These are phyloP conservation scores for Drosophila nigritarsus DNA, from an alignment of 2,888 invertebrate species.

Conservation along the genomic window DNA sequence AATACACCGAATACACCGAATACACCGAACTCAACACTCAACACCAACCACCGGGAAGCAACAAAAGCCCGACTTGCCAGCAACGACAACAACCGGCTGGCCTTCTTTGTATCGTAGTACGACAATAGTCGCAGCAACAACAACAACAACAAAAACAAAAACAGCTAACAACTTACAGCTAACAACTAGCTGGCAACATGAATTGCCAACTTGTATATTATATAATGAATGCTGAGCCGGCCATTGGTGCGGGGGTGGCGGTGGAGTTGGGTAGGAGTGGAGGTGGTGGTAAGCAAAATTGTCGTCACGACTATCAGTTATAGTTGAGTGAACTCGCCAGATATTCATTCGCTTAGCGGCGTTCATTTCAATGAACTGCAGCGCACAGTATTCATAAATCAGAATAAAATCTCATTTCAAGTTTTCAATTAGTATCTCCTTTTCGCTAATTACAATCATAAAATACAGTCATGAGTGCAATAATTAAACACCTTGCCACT, in stretches of 20 bases:
- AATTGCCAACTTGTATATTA: conserved; percentile 28
- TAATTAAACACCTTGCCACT: conserved; percentile 16
- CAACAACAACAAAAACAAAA: conserved; percentile 4
- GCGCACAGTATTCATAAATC: conserved; percentile 24
- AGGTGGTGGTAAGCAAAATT: conserved; percentile 33
- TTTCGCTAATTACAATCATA: conserved; percentile 21
- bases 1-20: conserved; percentile 16
- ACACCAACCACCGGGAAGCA: conserved; percentile 38
- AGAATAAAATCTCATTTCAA: conserved; percentile 6
- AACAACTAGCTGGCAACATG: conserved; percentile 17
- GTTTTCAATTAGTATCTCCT: background rate
- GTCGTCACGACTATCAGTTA: conserved; percentile 59
- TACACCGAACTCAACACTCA: background rate
- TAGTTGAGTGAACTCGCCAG: conserved; percentile 69
- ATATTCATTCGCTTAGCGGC: conserved; percentile 19
- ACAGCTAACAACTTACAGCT: background rate
- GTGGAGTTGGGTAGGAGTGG: conserved; percentile 19
- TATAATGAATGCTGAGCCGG: background rate
- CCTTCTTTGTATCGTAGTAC: conserved; percentile 59
- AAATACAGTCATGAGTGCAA: conserved; percentile 37
- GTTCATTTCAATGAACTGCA: conserved; percentile 66
- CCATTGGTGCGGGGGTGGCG: conserved; percentile 1
- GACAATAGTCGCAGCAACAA: conserved; percentile 30
- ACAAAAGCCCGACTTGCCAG: background rate
- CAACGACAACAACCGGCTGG: conserved; percentile 65